A percentile compares a stretch with the other conserved stretches of the same genome.
Conservation (phyloP, 2,113 vertebrate species). For the Callipepla squamata region DNA sequence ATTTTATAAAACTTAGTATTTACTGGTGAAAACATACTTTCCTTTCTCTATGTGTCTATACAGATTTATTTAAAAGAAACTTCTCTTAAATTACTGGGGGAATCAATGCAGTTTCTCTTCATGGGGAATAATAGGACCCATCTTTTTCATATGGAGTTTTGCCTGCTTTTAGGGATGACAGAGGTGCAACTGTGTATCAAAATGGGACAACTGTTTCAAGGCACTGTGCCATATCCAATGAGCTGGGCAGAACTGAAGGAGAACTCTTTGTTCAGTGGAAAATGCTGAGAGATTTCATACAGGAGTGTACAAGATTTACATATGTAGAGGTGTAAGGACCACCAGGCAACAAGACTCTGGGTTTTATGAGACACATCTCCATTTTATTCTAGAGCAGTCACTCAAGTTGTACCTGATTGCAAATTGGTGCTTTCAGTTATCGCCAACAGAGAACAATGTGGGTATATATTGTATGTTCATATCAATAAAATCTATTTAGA, state of each 20-base stretch:
- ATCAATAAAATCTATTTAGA: constrained; percentile 57
- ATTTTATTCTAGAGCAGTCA: background rate
- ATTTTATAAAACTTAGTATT: background rate
- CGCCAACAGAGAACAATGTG: constrained; percentile 4
- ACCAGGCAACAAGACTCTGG: background rate
- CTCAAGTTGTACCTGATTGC: constrained; percentile 1
- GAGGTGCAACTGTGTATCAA: background rate
- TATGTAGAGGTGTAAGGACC: background rate
- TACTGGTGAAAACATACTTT: background rate
- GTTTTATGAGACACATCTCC: constrained; percentile 25
- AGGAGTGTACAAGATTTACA: background rate
- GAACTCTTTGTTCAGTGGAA: background rate
- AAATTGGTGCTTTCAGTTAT: constrained; percentile 18
- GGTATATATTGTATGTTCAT: background rate
- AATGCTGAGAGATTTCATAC: background rate
- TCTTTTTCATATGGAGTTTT: background rate
- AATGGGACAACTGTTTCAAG: background rate
- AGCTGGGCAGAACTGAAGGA: background rate
- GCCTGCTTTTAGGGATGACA: background rate
- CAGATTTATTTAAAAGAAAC: background rate
- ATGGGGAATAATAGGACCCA: background rate
- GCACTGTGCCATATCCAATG: fast-evolving
- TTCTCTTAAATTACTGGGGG: background rate
- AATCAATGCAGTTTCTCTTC: background rate
- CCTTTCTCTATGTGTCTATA: background rate